These are phyloP conservation scores for Sylvia atricapilla DNA, from an alignment of 2,113 vertebrate genomes.

Conservation along the genomic window DNA sequence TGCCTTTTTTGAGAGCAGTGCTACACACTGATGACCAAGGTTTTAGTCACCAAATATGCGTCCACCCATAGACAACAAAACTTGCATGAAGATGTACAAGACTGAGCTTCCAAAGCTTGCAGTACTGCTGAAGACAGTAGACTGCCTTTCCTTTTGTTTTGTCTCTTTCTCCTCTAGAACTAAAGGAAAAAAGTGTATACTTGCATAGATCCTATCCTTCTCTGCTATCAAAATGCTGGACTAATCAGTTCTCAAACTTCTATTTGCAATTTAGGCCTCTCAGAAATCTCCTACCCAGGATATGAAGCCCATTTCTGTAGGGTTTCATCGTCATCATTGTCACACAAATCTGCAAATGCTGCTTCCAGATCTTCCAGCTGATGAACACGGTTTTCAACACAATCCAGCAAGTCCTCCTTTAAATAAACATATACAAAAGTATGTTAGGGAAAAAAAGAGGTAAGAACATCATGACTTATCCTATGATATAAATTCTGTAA, in stretches of 20 bases:
- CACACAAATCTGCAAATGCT: slow-evolving; percentile 89
- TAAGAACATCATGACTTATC: not conserved
- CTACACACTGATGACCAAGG: not conserved
- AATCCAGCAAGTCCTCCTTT: slow-evolving; percentile 81
- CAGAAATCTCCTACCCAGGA: slow-evolving; percentile 74
- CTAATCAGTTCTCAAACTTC: not conserved
- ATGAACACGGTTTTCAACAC: slow-evolving; percentile 83
- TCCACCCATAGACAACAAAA: not conserved
- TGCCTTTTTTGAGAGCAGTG: not conserved
- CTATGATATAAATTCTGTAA: not conserved
- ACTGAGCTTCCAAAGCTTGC: not conserved
- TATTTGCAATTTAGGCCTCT: not conserved
- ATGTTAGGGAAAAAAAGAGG: not conserved
- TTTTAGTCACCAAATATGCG: not conserved
- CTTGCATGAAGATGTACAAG: not conserved
- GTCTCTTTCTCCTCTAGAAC: not conserved
- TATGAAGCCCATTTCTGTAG: slow-evolving; percentile 81
- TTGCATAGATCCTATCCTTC: not conserved
- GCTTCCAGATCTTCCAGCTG: slow-evolving; percentile 95
- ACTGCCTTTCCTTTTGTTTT: not conserved
- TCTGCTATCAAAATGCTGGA: not conserved
- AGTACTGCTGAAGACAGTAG: not conserved
- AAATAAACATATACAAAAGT: slow-evolving; percentile 12
- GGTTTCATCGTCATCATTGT: slow-evolving; percentile 84
- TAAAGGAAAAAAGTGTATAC: not conserved